These are phyloP conservation scores for Agonopterix subpropinquella DNA, from an alignment of 2,888 invertebrate genomes.

Conservation along the genomic window DNA sequence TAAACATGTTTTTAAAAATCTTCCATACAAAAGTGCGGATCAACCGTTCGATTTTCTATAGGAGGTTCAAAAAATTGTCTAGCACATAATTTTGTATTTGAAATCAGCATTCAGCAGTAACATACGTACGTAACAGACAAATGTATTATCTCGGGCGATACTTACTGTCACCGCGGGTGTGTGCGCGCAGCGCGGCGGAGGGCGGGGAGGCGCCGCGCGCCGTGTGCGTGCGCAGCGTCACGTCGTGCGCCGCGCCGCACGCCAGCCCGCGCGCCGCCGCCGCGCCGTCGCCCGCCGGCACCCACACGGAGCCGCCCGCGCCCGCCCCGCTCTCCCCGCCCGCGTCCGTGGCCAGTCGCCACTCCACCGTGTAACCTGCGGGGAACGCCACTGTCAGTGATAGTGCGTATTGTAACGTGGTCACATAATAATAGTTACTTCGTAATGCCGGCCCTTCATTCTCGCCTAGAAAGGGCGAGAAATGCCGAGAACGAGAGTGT, in stretches of 20 bases:
- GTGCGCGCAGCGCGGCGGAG: slow-evolving; percentile 46
- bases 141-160: no score
- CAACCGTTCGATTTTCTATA: no score
- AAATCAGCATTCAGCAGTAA: no score
- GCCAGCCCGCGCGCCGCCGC: slow-evolving; percentile 77
- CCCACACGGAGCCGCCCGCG: slow-evolving; percentile 15
- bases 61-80: no score
- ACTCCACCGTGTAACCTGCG: not conserved
- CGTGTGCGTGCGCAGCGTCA: slow-evolving; percentile 81
- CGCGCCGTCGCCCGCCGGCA: slow-evolving; percentile 77
- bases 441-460: no score
- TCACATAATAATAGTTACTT: not conserved
- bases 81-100: no score
- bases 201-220: slow-evolving; percentile 80
- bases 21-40: no score
- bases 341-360: not conserved
- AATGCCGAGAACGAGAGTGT: no score
- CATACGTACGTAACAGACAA: no score
- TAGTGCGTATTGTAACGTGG: not conserved
- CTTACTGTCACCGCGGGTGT: slow-evolving; percentile 79
- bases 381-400: not conserved
- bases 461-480: no score
- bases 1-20: no score
- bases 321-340: not conserved
- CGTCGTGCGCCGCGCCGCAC: slow-evolving; percentile 82